phyloP scores from a whole-genome alignment of 1,140 invertebrate genomes.

The Drosophila bocqueti region DNA sequence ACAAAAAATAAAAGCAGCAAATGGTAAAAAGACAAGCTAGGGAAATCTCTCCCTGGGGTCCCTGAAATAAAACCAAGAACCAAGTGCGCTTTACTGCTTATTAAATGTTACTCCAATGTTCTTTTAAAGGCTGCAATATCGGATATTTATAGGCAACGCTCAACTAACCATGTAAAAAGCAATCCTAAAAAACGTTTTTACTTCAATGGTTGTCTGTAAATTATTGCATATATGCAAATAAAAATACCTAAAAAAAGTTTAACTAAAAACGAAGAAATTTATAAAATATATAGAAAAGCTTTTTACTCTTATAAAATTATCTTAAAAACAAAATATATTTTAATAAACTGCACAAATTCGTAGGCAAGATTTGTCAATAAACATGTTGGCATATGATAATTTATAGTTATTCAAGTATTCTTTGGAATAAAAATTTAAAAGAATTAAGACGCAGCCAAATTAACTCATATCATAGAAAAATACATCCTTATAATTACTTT shows the following conservation, averaged over 20 bases:
- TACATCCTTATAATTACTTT: background rate
- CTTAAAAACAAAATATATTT: background rate
- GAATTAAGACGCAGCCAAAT: background rate
- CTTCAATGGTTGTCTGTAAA: slow-evolving; percentile 47
- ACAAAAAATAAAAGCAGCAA: background rate
- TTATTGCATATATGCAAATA: slow-evolving; percentile 68
- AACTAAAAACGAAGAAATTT: slow-evolving; percentile 14
- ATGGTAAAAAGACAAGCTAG: slow-evolving; percentile 7
- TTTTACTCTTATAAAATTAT: background rate
- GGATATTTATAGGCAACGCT: slow-evolving; percentile 46
- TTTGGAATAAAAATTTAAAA: too few relatives aligned
- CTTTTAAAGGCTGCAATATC: slow-evolving; percentile 4
- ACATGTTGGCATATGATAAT: too few relatives aligned
- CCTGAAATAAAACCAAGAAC: slow-evolving; percentile 40
- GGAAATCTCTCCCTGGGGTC: slow-evolving; percentile 28
- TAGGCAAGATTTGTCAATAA: background rate
- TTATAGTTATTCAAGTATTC: too few relatives aligned
- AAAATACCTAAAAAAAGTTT: slow-evolving; percentile 55
- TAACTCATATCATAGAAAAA: background rate
- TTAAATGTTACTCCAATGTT: slow-evolving; percentile 56
- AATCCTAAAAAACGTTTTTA: slow-evolving; percentile 3
- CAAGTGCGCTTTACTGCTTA: slow-evolving; percentile 67
- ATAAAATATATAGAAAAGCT: too few relatives aligned
- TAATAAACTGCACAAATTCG: background rate
- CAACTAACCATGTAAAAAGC: slow-evolving; percentile 17